A percentile compares a stretch with the other conserved stretches of the same genome.
phyloP scores from a whole-genome alignment of 1,140 invertebrate species.

The Oppia nitens region DNA sequence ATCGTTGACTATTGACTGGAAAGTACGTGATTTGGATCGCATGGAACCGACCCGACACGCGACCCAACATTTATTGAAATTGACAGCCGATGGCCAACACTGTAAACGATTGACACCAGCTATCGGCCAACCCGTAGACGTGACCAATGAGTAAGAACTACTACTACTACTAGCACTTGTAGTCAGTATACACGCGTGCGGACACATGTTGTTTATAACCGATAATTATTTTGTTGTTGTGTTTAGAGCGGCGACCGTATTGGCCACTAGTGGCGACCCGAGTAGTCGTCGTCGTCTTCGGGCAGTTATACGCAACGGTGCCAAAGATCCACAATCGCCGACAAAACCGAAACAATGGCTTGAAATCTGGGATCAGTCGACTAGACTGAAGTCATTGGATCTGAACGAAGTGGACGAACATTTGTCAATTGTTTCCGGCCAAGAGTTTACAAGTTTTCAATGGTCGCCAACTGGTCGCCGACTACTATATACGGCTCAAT shows the following conservation, averaged over 20 bases:
- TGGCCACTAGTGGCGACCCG: background rate
- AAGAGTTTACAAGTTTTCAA: conserved; percentile 49
- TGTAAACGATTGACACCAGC: background rate
- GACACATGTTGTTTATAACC: too few species aligned
- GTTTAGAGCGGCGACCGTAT: background rate
- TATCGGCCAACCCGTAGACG: background rate
- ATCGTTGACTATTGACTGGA: background rate
- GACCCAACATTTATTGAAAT: background rate
- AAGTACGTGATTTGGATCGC: background rate
- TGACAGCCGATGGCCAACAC: background rate
- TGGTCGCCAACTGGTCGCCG: conserved; percentile 51
- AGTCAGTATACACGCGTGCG: too few species aligned
- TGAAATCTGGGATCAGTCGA: conserved; percentile 19
- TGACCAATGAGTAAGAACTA: background rate
- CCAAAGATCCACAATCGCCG: conserved; percentile 1
- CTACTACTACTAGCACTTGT: background rate
- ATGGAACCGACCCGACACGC: background rate
- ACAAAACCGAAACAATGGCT: conserved; percentile 26
- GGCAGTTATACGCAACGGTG: background rate
- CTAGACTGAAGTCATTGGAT: conserved; percentile 17
- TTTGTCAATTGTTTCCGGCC: conserved; percentile 23
- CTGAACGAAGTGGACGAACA: conserved; percentile 18
- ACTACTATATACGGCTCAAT: conserved; percentile 60
- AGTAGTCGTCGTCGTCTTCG: background rate
- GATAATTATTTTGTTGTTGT: background rate